phyloP scores from a whole-genome alignment of 2,888 invertebrate genomes.

The Aspidiotus destructor region DNA sequence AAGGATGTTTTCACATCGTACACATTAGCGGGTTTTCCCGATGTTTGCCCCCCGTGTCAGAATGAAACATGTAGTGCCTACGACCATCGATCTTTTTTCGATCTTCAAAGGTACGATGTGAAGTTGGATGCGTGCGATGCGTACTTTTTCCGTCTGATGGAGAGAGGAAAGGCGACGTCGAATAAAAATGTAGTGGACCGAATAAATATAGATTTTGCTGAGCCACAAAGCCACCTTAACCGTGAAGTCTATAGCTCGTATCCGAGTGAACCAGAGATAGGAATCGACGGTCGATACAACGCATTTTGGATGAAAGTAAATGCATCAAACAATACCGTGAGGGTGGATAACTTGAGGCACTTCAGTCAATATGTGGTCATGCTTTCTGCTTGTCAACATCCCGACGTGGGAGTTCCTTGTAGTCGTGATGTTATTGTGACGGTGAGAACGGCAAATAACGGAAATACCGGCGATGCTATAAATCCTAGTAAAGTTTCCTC shows the following conservation, averaged over 20 bases:
- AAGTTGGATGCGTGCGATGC: slow-evolving; percentile 20
- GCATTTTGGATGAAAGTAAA: slow-evolving; percentile 10
- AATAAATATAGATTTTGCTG: not conserved
- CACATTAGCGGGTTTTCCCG: not conserved
- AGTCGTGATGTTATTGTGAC: slow-evolving; percentile 44
- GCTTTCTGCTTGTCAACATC: slow-evolving; percentile 50
- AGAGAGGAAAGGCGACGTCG: not conserved
- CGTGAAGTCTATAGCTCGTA: not conserved
- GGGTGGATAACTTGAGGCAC: slow-evolving; percentile 46
- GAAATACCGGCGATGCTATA: slow-evolving; percentile 43
- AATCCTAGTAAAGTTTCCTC: slow-evolving; percentile 37
- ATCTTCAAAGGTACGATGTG: not conserved
- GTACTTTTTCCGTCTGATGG: slow-evolving; percentile 14
- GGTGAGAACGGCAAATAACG: slow-evolving; percentile 45
- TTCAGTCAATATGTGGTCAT: slow-evolving; percentile 52
- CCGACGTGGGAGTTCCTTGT: slow-evolving; percentile 43
- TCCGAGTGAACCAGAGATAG: not conserved
- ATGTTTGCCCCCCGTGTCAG: not conserved
- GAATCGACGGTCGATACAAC: slow-evolving; percentile 16
- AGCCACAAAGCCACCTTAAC: slow-evolving; percentile 35
- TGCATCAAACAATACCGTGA: slow-evolving; percentile 19
- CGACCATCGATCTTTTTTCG: slow-evolving; percentile 15
- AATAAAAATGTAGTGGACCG: not conserved
- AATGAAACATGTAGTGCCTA: slow-evolving; percentile 17
- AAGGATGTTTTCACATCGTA: not conserved